These are phyloP conservation scores for Spodoptera littoralis DNA, from an alignment of 2,888 invertebrate genomes.

Conservation along the genomic window DNA sequence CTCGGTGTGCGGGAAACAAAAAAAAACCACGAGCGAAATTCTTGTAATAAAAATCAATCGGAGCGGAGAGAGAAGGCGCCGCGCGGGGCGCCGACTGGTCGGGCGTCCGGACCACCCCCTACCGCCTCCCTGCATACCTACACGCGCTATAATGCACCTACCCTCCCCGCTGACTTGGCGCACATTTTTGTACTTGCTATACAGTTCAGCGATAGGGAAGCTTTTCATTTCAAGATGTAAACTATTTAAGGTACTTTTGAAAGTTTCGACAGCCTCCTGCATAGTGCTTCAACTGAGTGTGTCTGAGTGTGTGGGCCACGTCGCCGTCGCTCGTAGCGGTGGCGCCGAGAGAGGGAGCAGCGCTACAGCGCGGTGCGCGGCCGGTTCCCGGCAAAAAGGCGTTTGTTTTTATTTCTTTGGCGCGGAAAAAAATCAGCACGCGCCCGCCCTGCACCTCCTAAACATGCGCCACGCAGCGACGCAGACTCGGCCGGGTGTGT, in stretches of 20 bases:
- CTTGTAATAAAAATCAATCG: constrained; percentile 90
- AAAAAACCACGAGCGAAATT: constrained; percentile 87
- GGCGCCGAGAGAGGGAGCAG: constrained; percentile 43
- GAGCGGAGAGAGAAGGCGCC: constrained; percentile 87
- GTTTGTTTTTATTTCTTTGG: constrained; percentile 88
- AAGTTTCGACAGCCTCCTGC: constrained; percentile 4
- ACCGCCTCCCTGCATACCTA: constrained; percentile 72
- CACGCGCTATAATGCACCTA: constrained; percentile 77
- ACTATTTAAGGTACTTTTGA: constrained; percentile 24
- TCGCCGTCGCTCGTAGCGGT: constrained; percentile 5
- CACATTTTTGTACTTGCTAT: neutral
- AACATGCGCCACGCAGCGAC: constrained; percentile 90
- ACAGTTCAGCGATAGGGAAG: no score
- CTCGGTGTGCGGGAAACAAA: constrained; percentile 84
- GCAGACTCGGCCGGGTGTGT: constrained; percentile 86
- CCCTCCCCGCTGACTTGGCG: constrained; percentile 62
- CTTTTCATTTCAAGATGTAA: constrained; percentile 2
- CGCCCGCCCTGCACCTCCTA: constrained; percentile 89
- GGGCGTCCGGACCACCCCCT: constrained; percentile 71
- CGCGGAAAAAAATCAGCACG: constrained; percentile 86
- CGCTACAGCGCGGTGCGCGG: constrained; percentile 63
- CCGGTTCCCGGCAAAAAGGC: constrained; percentile 84
- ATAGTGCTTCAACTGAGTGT: constrained; percentile 16
- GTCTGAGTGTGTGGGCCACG: constrained; percentile 15
- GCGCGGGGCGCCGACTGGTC: constrained; percentile 85